Evolutionary conservation across 2,113 vertebrate genomes (phyloP).

Genomic region (Psephotus haematonotus): DNA sequence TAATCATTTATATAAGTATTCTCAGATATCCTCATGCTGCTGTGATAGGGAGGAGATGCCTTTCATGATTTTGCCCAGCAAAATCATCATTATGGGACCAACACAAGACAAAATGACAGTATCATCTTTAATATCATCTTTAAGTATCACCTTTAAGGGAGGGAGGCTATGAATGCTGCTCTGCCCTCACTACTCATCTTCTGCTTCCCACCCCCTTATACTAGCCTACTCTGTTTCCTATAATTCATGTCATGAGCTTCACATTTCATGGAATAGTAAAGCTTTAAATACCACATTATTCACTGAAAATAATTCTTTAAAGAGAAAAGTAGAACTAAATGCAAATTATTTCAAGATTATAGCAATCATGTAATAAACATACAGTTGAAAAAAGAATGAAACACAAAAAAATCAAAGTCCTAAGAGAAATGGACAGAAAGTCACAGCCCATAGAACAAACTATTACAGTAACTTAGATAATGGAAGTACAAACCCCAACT

Average conservation of each 20-base stretch:
- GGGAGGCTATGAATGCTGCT: background rate
- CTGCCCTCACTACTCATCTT: background rate
- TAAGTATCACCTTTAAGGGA: background rate
- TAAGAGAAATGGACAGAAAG: background rate
- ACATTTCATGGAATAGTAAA: background rate
- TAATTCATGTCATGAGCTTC: background rate
- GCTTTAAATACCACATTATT: background rate
- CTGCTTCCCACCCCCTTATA: background rate
- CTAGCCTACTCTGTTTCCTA: background rate
- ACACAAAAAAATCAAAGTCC: background rate
- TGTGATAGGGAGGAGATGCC: background rate
- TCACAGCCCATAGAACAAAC: background rate
- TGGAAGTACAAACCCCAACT: background rate
- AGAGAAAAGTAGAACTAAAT: background rate
- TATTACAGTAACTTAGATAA: background rate
- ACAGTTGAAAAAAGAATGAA: background rate
- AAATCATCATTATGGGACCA: background rate
- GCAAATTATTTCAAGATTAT: background rate
- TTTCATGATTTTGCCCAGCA: background rate
- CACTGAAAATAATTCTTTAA: background rate
- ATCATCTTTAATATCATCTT: background rate
- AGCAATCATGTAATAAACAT: background rate
- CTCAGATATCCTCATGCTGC: background rate
- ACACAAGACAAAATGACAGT: background rate
- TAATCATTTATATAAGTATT: background rate